Base-by-base conservation (phyloP, 1,140 invertebrate species). In the Tachypleus tridentatus region DNA sequence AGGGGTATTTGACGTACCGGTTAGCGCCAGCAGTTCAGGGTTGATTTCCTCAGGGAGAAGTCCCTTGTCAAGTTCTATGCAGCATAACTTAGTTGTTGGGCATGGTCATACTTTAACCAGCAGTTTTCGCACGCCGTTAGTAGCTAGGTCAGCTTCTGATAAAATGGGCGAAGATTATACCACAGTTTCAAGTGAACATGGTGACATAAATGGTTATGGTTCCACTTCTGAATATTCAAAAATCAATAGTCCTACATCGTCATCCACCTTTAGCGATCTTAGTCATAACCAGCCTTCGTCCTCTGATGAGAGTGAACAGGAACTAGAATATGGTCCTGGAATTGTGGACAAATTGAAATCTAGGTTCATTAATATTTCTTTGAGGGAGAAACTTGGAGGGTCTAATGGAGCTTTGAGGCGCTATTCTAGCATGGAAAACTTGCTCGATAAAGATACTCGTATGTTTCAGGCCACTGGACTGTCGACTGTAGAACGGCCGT, bases 281-380 rank as follows among this genome's bases (percentile, higher is more conserved):
- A 10, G 54, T 62, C 10, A 29, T 29, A 29, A 29, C 29, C 29
- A 29, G 29, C 61, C 62, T 5, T 51, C 63, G 8, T 61, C 58
- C 1, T 62, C 62, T 50, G 66, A 64, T 11, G 64, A 65, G 7
- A 51, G 54, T 47, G 67, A 69, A 4, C 59, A 92, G 77, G 91
- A 93, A 72, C 76, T 93, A 29, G 85, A 87, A 70, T 95, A 94
- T 78, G 91, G 91, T 0, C 91, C 91, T 7, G 91, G 91, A 5
- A 93, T 95, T 72, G 91, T 95, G 4, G 89, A 87, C 70, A 87
- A 86, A 72, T 49, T 73, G 8, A 51, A 61, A 79, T 93, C 57
- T 85, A 88, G 73, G 87, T 87, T 72, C 86, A 88, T 70, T 71
- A 93, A 91, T 74, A 80, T 93, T 64, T 89, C 86, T 72, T 78